Percentiles rank a stretch among this genome's conserved stretches.
These are phyloP conservation scores for Saccopteryx bilineata DNA, from an alignment of 2,113 vertebrate species.

Conservation along the genomic window DNA sequence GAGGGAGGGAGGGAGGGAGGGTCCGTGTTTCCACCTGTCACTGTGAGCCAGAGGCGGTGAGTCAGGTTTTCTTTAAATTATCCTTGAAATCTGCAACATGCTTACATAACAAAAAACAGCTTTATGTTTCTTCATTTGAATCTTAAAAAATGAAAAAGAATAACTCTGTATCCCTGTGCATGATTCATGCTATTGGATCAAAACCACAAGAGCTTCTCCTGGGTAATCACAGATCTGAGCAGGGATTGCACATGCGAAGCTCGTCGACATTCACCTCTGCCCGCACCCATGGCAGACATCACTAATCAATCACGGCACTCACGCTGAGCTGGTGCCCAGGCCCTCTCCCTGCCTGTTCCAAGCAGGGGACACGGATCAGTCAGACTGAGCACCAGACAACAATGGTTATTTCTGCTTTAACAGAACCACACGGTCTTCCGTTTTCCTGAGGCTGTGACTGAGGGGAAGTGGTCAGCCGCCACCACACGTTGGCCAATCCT, in stretches of 20 bases:
- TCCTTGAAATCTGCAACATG: neutral
- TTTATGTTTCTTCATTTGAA: constrained; percentile 13
- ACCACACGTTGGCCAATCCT: neutral
- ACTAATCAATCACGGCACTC: neutral
- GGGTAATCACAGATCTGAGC: neutral
- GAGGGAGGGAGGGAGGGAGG: too few species aligned
- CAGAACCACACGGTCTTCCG: neutral
- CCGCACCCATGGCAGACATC: neutral
- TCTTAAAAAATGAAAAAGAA: neutral
- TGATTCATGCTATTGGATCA: neutral
- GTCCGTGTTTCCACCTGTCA: neutral
- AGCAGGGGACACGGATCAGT: too few species aligned
- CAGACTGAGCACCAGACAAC: neutral
- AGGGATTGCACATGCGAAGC: neutral
- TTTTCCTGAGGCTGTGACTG: neutral
- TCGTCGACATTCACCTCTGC: rapidly evolving
- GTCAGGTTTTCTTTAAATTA: neutral
- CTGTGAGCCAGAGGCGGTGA: neutral
- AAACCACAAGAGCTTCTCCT: neutral
- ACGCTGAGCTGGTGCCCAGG: neutral
- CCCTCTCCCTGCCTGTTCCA: neutral
- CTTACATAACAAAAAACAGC: neutral
- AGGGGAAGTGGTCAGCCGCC: neutral
- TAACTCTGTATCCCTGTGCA: neutral
- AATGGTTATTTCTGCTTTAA: neutral